phyloP scores from a whole-genome alignment of 2,888 invertebrate genomes.

The Odontocerum albicorne region DNA sequence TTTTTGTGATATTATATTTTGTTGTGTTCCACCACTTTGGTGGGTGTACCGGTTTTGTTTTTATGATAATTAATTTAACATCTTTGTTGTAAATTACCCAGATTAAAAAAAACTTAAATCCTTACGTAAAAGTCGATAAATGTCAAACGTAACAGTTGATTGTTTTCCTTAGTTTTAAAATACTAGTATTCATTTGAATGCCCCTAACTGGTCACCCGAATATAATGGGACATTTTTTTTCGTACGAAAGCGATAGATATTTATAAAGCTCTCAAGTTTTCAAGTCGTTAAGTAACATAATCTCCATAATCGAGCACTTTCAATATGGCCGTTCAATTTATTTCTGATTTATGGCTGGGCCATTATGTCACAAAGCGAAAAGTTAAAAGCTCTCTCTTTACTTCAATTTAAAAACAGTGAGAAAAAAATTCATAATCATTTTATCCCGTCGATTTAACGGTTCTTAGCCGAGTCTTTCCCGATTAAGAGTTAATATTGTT shows the following conservation, averaged over 20 bases:
- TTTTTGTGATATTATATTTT: too few relatives aligned
- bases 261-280: not conserved
- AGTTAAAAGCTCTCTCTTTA: constrained; percentile 10
- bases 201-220: not conserved
- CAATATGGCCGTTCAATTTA: not conserved
- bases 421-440: too few relatives aligned
- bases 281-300: not conserved
- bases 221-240: not conserved
- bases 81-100: not conserved
- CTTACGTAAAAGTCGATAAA: not conserved
- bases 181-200: too few relatives aligned
- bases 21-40: too few relatives aligned
- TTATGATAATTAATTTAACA: not conserved
- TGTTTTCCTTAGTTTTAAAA: too few relatives aligned
- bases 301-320: not conserved
- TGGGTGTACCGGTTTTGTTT: too few relatives aligned
- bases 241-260: not conserved
- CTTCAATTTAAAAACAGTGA: too few relatives aligned
- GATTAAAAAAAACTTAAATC: not conserved
- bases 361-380: constrained; percentile 5
- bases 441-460: too few relatives aligned
- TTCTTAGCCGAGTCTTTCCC: too few relatives aligned
- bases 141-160: too few relatives aligned
- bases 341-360: constrained; percentile 7
- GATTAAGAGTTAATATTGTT: too few relatives aligned